phyloP scores from a whole-genome alignment of 2,888 invertebrate species.

The Eilema caniola region DNA sequence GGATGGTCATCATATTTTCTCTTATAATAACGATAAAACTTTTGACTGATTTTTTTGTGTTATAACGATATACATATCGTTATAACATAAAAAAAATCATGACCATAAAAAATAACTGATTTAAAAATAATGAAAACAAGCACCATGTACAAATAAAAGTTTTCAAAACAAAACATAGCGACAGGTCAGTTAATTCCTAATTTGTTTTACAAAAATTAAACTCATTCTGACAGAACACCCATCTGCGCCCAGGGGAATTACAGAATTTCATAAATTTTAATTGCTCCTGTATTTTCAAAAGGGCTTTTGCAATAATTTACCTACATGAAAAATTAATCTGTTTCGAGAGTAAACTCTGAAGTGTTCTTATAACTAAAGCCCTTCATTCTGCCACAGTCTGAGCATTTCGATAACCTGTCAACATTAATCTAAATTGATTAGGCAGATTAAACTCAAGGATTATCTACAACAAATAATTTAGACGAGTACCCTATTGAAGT shows the following conservation, averaged over 20 bases:
- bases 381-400: not conserved
- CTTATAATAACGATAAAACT: too few species aligned
- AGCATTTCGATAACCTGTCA: constrained; percentile 1
- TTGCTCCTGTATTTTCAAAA: not conserved
- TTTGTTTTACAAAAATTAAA: not conserved
- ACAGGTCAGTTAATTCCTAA: not conserved
- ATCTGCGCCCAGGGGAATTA: not conserved
- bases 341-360: not conserved
- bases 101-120: not conserved
- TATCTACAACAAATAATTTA: constrained; percentile 5
- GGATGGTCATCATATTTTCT: too few species aligned
- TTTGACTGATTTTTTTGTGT: too few species aligned
- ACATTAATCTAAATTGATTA: constrained; percentile 17
- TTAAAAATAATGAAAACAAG: not conserved
- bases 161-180: not conserved
- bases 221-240: not conserved
- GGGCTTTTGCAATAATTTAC: not conserved
- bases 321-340: not conserved
- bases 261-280: not conserved
- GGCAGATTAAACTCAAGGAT: not conserved
- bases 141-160: not conserved
- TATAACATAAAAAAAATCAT: too few species aligned
- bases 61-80: too few species aligned
- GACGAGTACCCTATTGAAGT: not conserved
- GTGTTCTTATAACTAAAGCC: not conserved